Evolutionary conservation across 1,140 invertebrate species (phyloP), one percentile per base, ranked within the genome.

Genomic region (Drosophila mayri): DNA sequence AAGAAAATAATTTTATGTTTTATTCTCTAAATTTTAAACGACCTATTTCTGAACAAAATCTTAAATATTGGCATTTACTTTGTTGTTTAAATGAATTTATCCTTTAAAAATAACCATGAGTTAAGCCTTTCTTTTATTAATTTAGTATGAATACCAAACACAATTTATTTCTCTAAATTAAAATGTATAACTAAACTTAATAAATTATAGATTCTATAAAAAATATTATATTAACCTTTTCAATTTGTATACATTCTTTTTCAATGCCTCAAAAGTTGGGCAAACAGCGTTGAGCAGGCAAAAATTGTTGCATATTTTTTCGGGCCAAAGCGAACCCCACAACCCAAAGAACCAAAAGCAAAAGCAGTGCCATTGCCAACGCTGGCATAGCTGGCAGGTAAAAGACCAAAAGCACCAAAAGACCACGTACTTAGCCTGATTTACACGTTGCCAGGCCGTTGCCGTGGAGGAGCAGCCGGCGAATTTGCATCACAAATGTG

Each of bases 401-500:
- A 88, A 88, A 88, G 84, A 84, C 46, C 46, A 47, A 47, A 47
- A 47, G 46, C 85, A 90, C 72, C 84, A 90, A 84, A 88, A 90
- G 80, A 83, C 85, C 84, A 90, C 84, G 76, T 88, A 90, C 84
- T 88, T 88, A 90, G 85, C 84, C 85, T 88, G 84, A 88, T 88
- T 88, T 88, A 88, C 84, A 88, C 84, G 85, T 84, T 88, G 65
- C 68, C 85, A 88, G 77, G 73, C 76, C 60, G 65, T 63, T 75
- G 68, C 76, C 60, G 59, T 63, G 76, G 46, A 44, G 44, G 64
- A 30, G 49, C 57, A 61, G 57, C 50, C 58, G 47, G 38, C 54
- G 84, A 90, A 90, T 90, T 90, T 90, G 85, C 85, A 90, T 90
- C 86, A 85, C 85, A 90, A 90, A 90, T 90, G 85, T 90, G 85